Conservation (phyloP, 2,113 vertebrate genomes). For the Leuciscus idus region DNA sequence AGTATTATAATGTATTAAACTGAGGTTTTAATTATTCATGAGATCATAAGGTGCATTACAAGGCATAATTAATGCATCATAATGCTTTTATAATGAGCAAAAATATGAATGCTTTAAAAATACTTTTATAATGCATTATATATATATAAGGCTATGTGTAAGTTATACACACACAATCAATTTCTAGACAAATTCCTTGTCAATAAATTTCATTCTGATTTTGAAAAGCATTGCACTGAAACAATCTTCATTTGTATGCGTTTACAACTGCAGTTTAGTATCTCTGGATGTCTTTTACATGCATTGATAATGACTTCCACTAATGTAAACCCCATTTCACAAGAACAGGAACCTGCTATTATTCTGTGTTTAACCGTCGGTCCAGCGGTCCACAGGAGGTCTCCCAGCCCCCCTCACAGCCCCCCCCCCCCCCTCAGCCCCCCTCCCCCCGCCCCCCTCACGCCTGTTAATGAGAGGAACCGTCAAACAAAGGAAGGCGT, state of each 20-base stretch:
- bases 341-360: neutral
- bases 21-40: neutral
- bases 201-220: too few relatives aligned
- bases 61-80: neutral
- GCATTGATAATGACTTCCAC: neutral
- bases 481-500: slow-evolving; percentile 34
- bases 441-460: neutral
- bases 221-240: neutral
- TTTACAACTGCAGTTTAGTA: neutral
- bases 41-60: neutral
- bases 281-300: neutral
- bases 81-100: too few relatives aligned
- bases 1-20: neutral
- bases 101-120: too few relatives aligned
- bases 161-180: too few relatives aligned
- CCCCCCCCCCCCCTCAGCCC: neutral
- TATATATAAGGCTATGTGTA: too few relatives aligned
- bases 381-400: too few relatives aligned
- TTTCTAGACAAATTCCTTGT: too few relatives aligned
- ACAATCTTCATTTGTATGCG: neutral
- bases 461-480: neutral
- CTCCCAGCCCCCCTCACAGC: too few relatives aligned
- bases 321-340: neutral
- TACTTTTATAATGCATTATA: too few relatives aligned
- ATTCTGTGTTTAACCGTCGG: neutral